Evolutionary conservation across 2,113 vertebrate species (phyloP), one percentile per base, ranked within the genome.

Genomic region (Naja naja): DNA sequence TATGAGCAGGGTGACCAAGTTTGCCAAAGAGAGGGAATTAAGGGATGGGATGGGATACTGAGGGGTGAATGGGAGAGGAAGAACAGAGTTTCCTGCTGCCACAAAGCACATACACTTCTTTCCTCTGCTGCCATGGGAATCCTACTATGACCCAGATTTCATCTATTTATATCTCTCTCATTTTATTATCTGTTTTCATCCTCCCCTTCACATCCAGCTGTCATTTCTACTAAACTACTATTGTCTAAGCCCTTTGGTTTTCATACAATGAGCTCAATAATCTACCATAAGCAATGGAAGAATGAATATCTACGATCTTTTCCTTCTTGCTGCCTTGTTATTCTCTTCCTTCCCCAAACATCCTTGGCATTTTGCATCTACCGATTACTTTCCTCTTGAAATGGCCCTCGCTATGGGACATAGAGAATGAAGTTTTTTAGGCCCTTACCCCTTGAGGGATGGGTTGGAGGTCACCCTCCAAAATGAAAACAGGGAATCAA

Each of bases 81-180:
- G 18, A 34, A 74, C 25, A 87, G 54, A 89, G 25, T 60, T 27
- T 56, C 18, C 81, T 25, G 12, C 23, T 85, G 43, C 12, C 6
- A 43, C 3, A 60, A 54, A 87, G 54, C 55, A 91, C 20, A 49
- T 52, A 25, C 14, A 53, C 23, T 69, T 39, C 12, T 11, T 88
- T 30, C 86, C 34, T 55, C 47, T 9, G 39, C 87, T 92, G 49
- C 25, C 52, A 81, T 43, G n/a, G 81, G 87, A 89, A 85, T 81
- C 91, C 87, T 64, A 54, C 16, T 81, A 22, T 92, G 60, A 89
- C 87, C 87, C 87, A 89, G 87, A 89, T 92, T 92, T 54, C n/a
- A 49, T 87, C 60, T 81, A 92, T 92, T 92, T 88, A n/a, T 92
- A 89, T 39, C 34, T 89, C 34, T 89, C 34, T 55, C 34, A 11